Conservation (phyloP, 2,888 invertebrate species). For the Habroteleia sp. region DNA sequence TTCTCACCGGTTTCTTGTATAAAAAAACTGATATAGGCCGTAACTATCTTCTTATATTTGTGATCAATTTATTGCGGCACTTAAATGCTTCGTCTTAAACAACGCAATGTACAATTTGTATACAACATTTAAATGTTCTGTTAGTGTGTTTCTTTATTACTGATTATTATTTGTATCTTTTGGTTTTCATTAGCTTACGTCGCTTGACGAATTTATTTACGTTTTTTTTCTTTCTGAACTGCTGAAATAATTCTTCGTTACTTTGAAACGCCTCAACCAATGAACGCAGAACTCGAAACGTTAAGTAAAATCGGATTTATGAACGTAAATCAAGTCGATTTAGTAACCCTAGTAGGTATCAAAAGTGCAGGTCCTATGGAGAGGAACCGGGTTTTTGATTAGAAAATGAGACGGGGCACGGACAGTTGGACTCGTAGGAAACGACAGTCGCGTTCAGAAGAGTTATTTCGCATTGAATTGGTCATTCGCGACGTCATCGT, state of each 20-base stretch:
- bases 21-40: conserved; percentile 52
- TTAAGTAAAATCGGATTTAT: not conserved
- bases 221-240: too few relatives aligned
- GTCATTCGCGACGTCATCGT: conserved; percentile 52
- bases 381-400: conserved; percentile 5
- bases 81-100: conserved; percentile 34
- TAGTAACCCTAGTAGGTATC: conserved; percentile 29
- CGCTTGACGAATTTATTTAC: conserved; percentile 44
- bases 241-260: conserved; percentile 51
- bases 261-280: conserved; percentile 7
- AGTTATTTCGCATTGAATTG: conserved; percentile 49
- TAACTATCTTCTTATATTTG: conserved; percentile 56
- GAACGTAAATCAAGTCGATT: not conserved
- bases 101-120: conserved; percentile 61
- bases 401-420: conserved; percentile 9
- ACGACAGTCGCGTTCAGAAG: conserved; percentile 19
- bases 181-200: conserved; percentile 33
- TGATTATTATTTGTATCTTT: conserved; percentile 11
- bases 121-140: conserved; percentile 48
- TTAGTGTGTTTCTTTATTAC: conserved; percentile 21
- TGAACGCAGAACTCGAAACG: not conserved
- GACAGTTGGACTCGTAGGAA: conserved; percentile 12
- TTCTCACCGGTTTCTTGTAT: conserved; percentile 6
- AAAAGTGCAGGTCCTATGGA: conserved; percentile 16
- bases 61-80: conserved; percentile 56